A percentile compares a stretch with the other conserved stretches of the same genome.
phyloP scores from a whole-genome alignment of 2,888 invertebrate species.

The Malthinus flaveolus region DNA sequence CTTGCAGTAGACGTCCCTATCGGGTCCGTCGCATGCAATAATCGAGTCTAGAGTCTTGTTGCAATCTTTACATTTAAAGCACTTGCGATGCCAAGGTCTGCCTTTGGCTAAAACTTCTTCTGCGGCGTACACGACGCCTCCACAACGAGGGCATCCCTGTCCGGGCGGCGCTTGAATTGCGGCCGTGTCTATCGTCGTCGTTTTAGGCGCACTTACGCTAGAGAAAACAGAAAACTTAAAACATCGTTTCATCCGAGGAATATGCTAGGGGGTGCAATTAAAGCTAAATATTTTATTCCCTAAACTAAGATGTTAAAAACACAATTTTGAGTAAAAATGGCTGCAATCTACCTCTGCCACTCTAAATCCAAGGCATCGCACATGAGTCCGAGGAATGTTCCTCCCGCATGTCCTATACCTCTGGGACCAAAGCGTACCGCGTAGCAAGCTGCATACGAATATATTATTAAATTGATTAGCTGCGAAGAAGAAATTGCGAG shows the following conservation, averaged over 20 bases:
- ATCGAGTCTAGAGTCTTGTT: conserved; percentile 93
- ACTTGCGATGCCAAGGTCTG: conserved; percentile 89
- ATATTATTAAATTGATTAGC: conserved; percentile 15
- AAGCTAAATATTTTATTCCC: no score
- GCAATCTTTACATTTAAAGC: conserved; percentile 92
- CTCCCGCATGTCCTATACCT: conserved; percentile 91
- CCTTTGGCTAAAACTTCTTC: conserved; percentile 92
- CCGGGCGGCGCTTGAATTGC: conserved; percentile 80
- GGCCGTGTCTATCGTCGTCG: conserved; percentile 78
- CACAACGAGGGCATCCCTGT: conserved; percentile 87
- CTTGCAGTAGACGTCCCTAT: conserved; percentile 92
- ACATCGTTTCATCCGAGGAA: no score
- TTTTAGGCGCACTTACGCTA: conserved; percentile 77
- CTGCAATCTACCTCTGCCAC: conserved; percentile 67
- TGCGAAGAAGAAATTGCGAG: conserved; percentile 8
- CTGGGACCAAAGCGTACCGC: conserved; percentile 94
- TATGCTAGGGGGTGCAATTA: no score
- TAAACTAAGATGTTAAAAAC: no score
- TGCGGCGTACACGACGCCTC: conserved; percentile 90
- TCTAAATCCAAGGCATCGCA: conserved; percentile 80
- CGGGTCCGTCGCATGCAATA: conserved; percentile 93
- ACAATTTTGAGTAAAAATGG: not conserved
- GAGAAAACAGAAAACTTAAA: not conserved
- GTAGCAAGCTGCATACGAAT: conserved; percentile 77
- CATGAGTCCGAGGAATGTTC: conserved; percentile 81